phyloP scores from a whole-genome alignment of 2,888 invertebrate species.

The Eupsilia transversa region DNA sequence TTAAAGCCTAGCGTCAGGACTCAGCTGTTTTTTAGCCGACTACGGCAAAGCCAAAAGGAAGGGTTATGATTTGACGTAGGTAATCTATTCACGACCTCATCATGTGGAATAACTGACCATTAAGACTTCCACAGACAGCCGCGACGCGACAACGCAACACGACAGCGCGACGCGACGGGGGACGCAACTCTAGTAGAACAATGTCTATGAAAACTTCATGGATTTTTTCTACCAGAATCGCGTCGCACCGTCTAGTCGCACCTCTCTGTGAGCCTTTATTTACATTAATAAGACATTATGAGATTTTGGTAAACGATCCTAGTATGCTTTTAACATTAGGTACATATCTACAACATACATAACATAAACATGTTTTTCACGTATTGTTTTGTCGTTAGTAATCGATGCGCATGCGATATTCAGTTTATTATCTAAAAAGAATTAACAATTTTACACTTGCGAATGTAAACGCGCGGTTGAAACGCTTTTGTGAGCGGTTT shows the following conservation, averaged over 20 bases:
- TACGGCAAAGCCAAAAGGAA: no score
- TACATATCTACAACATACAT: background rate
- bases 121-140: no score
- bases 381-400: constrained; percentile 20
- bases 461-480: constrained; percentile 12
- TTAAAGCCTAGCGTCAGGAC: background rate
- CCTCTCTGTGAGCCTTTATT: background rate
- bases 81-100: background rate
- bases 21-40: background rate
- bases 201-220: no score
- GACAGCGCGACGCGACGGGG: no score
- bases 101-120: background rate
- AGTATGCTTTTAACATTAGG: background rate
- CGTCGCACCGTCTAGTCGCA: no score
- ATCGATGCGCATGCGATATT: constrained; percentile 40
- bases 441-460: constrained; percentile 26
- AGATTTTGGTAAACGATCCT: background rate
- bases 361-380: background rate
- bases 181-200: no score
- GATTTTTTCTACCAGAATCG: no score
- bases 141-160: no score
- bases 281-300: background rate
- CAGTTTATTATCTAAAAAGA: constrained; percentile 50
- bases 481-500: background rate
- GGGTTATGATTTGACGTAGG: background rate